These are phyloP conservation scores for Ametastegia equiseti DNA, from an alignment of 2,888 invertebrate species.

Conservation along the genomic window DNA sequence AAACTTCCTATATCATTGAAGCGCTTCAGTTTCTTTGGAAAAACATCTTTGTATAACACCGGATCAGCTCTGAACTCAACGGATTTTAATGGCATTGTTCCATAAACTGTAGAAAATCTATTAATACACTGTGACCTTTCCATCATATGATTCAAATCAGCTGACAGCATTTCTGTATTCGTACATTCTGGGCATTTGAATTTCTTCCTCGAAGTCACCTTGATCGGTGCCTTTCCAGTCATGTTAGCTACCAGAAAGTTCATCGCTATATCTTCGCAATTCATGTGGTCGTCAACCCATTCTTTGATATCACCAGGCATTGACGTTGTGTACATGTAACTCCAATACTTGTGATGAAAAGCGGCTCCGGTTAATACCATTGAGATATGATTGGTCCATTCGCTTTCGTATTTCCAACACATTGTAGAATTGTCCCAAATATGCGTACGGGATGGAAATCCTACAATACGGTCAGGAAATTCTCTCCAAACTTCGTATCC, in stretches of 20 bases:
- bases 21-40: slow-evolving; percentile 90
- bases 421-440: slow-evolving; percentile 93
- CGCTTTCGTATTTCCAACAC: slow-evolving; percentile 96
- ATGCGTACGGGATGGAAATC: slow-evolving; percentile 96
- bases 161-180: slow-evolving; percentile 95
- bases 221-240: slow-evolving; percentile 96
- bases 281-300: slow-evolving; percentile 97
- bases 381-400: slow-evolving; percentile 97
- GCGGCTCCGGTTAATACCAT: slow-evolving; percentile 98
- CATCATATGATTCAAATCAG: slow-evolving; percentile 94
- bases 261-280: slow-evolving; percentile 99
- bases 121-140: slow-evolving; percentile 95
- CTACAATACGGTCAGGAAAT: slow-evolving; percentile 97
- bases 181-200: slow-evolving; percentile 98
- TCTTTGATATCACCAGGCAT: slow-evolving; percentile 91
- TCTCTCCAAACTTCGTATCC: slow-evolving; percentile 97
- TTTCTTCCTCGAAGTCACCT: slow-evolving; percentile 96
- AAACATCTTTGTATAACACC: slow-evolving; percentile 91
- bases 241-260: slow-evolving; percentile 96
- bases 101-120: slow-evolving; percentile 85
- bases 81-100: slow-evolving; percentile 90
- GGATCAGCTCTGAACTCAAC: slow-evolving; percentile 98
- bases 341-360: slow-evolving; percentile 98
- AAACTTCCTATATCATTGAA: slow-evolving; percentile 94
- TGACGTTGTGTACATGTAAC: slow-evolving; percentile 92